Evolutionary conservation across 2,888 invertebrate species (phyloP).

Genomic region (Nesidiocoris tenuis): DNA sequence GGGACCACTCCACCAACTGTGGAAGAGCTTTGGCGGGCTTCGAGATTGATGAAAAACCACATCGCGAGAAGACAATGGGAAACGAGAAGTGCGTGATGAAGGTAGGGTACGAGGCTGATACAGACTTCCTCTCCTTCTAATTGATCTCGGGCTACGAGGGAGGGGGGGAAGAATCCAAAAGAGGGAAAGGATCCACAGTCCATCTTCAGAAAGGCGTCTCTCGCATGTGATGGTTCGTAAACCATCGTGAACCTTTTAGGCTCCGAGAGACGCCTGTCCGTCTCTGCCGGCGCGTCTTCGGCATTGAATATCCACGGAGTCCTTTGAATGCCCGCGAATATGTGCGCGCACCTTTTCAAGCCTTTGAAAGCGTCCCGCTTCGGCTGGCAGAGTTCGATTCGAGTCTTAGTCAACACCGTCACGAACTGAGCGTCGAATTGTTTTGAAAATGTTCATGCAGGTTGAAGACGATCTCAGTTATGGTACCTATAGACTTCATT

Average conservation of each 20-base stretch:
- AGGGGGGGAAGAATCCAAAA: slow-evolving; percentile 1
- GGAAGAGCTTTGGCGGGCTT: neutral
- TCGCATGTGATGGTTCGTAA: neutral
- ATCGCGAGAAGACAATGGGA: slow-evolving; percentile 32
- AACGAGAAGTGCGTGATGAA: slow-evolving; percentile 5
- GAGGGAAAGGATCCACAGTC: neutral
- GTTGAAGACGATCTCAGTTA: too few species aligned
- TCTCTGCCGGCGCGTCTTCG: neutral
- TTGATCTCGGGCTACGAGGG: slow-evolving; percentile 18
- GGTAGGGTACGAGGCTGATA: neutral
- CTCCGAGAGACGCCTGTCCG: neutral
- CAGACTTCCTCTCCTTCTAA: slow-evolving; percentile 25
- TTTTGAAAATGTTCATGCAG: too few species aligned
- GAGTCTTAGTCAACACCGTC: too few species aligned
- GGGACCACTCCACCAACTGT: neutral
- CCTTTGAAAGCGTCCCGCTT: neutral
- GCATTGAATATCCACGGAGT: neutral
- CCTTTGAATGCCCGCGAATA: neutral
- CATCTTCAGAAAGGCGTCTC: neutral
- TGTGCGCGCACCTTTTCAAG: neutral
- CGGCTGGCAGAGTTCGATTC: too few species aligned
- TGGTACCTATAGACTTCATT: too few species aligned
- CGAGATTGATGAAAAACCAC: slow-evolving; percentile 38
- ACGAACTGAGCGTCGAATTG: too few species aligned
- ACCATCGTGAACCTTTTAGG: neutral